These are phyloP conservation scores for Palythoa grandiflora DNA, from an alignment of 92 coral and sea anemone genomes.

Conservation along the genomic window DNA sequence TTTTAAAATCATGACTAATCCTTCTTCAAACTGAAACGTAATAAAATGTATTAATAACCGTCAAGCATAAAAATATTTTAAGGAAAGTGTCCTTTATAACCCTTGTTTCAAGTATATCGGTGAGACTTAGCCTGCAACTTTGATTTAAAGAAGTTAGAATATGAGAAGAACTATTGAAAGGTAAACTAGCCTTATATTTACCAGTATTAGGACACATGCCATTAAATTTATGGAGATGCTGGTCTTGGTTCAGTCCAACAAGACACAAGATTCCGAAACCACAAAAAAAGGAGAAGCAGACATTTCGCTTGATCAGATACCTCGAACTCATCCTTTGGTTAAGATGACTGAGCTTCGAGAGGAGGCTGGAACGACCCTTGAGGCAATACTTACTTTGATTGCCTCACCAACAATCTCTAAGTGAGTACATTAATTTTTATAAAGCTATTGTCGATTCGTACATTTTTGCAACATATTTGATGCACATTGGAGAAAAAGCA, in stretches of 20 bases:
- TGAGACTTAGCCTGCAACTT: no score
- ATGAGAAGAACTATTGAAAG: no score
- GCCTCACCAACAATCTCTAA: constrained; percentile 98
- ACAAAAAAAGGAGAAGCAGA: constrained; percentile 85
- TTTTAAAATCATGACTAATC: no score
- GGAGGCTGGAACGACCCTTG: constrained; percentile 95
- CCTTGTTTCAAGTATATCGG: no score
- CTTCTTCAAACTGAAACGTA: no score
- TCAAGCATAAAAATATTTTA: no score
- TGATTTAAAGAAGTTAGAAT: no score
- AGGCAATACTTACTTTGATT: constrained; percentile 90
- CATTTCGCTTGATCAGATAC: constrained; percentile 81
- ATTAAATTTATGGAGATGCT: constrained; percentile 99
- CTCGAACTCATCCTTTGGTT: constrained; percentile 91
- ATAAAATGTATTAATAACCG: no score
- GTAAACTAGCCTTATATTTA: not conserved
- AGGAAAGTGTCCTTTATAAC: no score
- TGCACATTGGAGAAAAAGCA: no score
- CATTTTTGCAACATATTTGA: no score
- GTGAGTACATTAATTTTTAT: constrained; percentile 52
- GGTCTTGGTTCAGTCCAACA: constrained; percentile 95
- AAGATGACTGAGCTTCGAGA: constrained; percentile 96
- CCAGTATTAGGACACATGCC: constrained; percentile 94
- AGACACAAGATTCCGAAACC: constrained; percentile 88
- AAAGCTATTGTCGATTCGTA: no score